A percentile compares a stretch with the other conserved stretches of the same genome.
Evolutionary conservation across 2,888 invertebrate species (phyloP).

Genomic region (Campoletis raptor): DNA sequence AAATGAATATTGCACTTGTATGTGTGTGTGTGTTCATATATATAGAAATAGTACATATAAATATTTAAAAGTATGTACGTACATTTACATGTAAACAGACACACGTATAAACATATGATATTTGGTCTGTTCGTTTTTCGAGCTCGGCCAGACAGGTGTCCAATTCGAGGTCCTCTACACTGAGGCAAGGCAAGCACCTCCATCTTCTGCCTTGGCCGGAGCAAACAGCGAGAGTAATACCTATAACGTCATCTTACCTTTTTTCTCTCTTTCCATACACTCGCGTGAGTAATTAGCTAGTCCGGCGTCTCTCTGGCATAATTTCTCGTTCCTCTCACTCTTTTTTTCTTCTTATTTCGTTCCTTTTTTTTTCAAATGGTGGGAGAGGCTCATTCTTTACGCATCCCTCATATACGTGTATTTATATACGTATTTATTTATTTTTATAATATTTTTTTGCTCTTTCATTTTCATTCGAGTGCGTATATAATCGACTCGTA

Average conservation of each 20-base stretch:
- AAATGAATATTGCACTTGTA: constrained; percentile 17
- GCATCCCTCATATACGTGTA: constrained; percentile 25
- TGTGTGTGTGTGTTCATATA: not conserved
- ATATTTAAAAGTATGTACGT: constrained; percentile 18
- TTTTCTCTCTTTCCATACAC: constrained; percentile 16
- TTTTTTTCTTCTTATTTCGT: constrained; percentile 22
- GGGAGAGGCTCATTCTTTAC: constrained; percentile 48
- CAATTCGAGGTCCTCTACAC: constrained; percentile 70
- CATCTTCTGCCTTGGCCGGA: constrained; percentile 40
- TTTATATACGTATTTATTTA: constrained; percentile 22
- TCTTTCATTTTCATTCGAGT: constrained; percentile 45
- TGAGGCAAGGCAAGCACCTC: constrained; percentile 39
- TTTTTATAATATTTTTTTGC: constrained; percentile 14
- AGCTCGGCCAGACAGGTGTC: constrained; percentile 73
- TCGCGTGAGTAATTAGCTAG: constrained; percentile 65
- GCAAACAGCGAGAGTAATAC: constrained; percentile 45
- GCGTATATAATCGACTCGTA: constrained; percentile 68
- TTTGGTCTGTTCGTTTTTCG: constrained; percentile 54
- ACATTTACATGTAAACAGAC: not conserved
- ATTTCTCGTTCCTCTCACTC: constrained; percentile 56
- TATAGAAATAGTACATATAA: not conserved
- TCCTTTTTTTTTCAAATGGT: constrained; percentile 37
- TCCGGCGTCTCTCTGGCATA: constrained; percentile 62
- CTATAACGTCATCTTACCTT: constrained; percentile 51
- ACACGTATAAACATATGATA: constrained; percentile 15